Base-by-base conservation (phyloP, 1,140 invertebrate genomes). In the Drosophila sproati region DNA sequence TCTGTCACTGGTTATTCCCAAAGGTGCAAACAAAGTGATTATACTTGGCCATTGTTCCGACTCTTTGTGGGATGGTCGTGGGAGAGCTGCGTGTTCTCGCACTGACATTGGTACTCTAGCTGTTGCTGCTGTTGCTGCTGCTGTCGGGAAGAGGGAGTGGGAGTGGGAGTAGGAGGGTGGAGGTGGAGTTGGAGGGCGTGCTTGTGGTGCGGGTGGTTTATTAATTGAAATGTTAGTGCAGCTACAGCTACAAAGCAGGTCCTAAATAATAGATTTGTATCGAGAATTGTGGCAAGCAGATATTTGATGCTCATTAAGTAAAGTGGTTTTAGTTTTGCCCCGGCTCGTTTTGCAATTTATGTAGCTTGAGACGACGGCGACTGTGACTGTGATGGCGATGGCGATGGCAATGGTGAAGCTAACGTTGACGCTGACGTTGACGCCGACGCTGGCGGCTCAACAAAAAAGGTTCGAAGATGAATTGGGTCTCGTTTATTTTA, bases 291-390 rank as follows among this genome's bases (percentile, higher is more conserved):
- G 86, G 80, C 80, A 89, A 77, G 62, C 43, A 68, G 82, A 89
- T 89, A 89, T 89, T 89, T 90, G 85, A 89, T 89, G 85, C 85
- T 89, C 85, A 89, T 89, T 89, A 89, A 89, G 85, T 89, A 89
- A 89, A 89, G 85, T 89, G 85, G 85, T 89, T 89, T 85, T 83
- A 89, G 86, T 89, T 89, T 74, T 69, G 51, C 60, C 70, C 70
- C 68, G 20, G 48, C 29, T 62, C 51, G 43, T 52, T 75, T 55
- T 64, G 85, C 85, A 85, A 88, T 88, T 89, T 80, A 80, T 83
- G 68, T 64, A 69, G 52, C 50, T 48, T 29, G 45, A 35, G 48
- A 37, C 54, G 10, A 54, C 7, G 52, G 28, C 20, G 52, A 39
- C 52, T 34, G 35, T 12, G 29, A 54, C 50, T 7, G 34, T 20